Evolutionary conservation across 2,113 vertebrate species (phyloP).

Genomic region (Laticauda colubrina): DNA sequence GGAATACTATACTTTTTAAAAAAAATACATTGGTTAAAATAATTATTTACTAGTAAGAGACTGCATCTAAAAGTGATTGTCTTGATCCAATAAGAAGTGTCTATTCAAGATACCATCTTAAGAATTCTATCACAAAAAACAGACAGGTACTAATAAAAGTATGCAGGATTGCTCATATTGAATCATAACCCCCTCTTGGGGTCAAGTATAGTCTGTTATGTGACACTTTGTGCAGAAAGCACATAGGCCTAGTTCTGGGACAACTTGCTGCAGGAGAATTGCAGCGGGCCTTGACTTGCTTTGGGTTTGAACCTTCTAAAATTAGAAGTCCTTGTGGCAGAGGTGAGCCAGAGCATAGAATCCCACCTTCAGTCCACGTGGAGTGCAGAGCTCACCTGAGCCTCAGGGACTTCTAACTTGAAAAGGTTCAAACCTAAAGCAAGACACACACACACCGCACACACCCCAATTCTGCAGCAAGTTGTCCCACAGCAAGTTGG

Average conservation of each 20-base stretch:
- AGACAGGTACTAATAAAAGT: neutral
- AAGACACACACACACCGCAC: neutral
- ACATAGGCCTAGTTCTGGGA: neutral
- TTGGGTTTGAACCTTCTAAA: neutral
- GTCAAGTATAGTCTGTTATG: neutral
- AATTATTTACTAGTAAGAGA: neutral
- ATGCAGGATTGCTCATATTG: neutral
- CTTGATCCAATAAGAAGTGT: neutral
- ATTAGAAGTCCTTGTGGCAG: neutral
- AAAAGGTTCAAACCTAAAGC: neutral
- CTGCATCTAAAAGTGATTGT: neutral
- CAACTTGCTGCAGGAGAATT: neutral
- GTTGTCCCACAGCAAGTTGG: neutral
- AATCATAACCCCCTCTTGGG: neutral
- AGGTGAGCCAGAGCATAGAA: neutral
- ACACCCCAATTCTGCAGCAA: neutral
- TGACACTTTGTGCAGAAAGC: neutral
- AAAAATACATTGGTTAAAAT: neutral
- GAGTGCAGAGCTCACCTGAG: too few species aligned
- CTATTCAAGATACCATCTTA: neutral
- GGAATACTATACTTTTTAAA: neutral
- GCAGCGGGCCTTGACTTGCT: neutral
- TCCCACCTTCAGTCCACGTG: neutral
- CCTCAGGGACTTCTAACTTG: neutral
- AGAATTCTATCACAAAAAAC: neutral